Percentiles rank a stretch among this genome's conserved stretches.
Conservation (phyloP, 2,888 invertebrate genomes). For the Meganola albula region DNA sequence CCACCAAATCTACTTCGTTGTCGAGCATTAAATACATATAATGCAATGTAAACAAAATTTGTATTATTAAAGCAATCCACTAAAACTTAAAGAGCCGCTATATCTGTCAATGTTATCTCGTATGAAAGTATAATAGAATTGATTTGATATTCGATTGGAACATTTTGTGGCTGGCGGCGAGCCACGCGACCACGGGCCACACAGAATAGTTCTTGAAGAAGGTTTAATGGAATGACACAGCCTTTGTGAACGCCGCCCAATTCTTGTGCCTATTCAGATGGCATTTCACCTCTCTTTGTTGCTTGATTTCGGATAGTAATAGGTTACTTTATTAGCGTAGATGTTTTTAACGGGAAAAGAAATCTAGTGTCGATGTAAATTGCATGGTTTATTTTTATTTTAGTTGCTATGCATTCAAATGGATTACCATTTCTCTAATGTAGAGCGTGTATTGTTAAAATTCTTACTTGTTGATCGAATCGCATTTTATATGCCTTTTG, state of each 20-base stretch:
- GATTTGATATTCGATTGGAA: slow-evolving; percentile 68
- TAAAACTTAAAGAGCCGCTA: slow-evolving; percentile 35
- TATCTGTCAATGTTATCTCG: slow-evolving; percentile 28
- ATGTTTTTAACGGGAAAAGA: slow-evolving; percentile 63
- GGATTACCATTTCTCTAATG: slow-evolving; percentile 33
- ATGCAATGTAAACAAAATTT: slow-evolving; percentile 20
- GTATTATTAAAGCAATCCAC: slow-evolving; percentile 24
- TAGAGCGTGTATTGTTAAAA: slow-evolving; percentile 33
- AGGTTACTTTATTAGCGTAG: slow-evolving; percentile 73
- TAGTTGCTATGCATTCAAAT: slow-evolving; percentile 23
- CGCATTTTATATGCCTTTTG: slow-evolving; percentile 36
- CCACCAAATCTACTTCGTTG: too few species aligned
- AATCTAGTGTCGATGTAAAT: slow-evolving; percentile 48
- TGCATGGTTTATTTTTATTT: slow-evolving; percentile 42
- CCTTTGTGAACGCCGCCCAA: slow-evolving; percentile 76
- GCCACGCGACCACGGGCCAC: slow-evolving; percentile 73
- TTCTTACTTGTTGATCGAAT: slow-evolving; percentile 38
- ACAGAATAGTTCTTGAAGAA: slow-evolving; percentile 70
- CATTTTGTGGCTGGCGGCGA: slow-evolving; percentile 38
- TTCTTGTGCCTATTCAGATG: slow-evolving; percentile 77
- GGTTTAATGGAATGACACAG: slow-evolving; percentile 76
- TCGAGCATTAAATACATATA: slow-evolving; percentile 13
- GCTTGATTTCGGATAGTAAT: slow-evolving; percentile 75
- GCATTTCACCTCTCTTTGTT: slow-evolving; percentile 75
- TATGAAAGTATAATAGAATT: slow-evolving; percentile 61